These are phyloP conservation scores for Ormia ochracea DNA, from an alignment of 2,888 invertebrate species.

Conservation along the genomic window DNA sequence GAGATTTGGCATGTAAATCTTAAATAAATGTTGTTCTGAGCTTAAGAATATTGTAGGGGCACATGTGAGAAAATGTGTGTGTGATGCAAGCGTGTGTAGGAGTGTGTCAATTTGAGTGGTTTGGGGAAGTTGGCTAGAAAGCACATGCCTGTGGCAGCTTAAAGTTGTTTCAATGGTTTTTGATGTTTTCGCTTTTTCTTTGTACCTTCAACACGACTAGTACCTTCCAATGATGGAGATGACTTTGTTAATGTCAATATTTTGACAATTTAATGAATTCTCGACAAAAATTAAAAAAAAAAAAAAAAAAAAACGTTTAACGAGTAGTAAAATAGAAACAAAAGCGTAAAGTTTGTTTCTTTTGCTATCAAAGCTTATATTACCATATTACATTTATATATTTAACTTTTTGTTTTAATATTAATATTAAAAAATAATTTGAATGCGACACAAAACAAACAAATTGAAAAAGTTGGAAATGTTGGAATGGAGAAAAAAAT, in stretches of 20 bases:
- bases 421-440: conserved; percentile 3
- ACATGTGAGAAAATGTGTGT: not conserved
- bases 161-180: conserved; percentile 36
- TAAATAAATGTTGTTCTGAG: conserved; percentile 35
- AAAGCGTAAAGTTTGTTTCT: too few species aligned
- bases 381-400: not conserved
- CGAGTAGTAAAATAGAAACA: conserved; percentile 17
- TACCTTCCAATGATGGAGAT: not conserved
- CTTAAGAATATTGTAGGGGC: conserved; percentile 7
- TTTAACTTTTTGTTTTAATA: conserved; percentile 19
- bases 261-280: conserved; percentile 65
- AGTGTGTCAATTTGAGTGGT: conserved; percentile 32
- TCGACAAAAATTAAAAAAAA: conserved; percentile 5
- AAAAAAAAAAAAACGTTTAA: conserved; percentile 1
- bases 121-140: conserved; percentile 45
- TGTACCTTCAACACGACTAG: not conserved
- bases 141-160: conserved; percentile 56
- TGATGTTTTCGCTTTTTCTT: conserved; percentile 24
- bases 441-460: not conserved
- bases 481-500: too few species aligned
- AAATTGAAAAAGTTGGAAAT: too few species aligned
- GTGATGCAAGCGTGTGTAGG: not conserved
- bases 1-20: conserved; percentile 58
- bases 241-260: conserved; percentile 63
- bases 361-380: not conserved